Percentiles rank a stretch among this genome's conserved stretches.
phyloP scores from a whole-genome alignment of 2,888 invertebrate genomes.

The Plebejus anna region DNA sequence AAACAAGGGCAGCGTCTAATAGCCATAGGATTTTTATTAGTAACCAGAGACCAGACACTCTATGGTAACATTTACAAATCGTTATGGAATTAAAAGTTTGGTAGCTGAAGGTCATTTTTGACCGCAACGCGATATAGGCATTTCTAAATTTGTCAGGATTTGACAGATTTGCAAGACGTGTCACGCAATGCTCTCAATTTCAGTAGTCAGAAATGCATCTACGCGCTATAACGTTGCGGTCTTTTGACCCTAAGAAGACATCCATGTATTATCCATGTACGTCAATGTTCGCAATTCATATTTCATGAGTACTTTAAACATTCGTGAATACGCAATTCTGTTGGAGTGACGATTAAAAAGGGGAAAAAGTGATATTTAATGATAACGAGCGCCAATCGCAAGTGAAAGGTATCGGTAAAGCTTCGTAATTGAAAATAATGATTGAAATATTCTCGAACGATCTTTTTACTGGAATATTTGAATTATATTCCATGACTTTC shows the following conservation, averaged over 20 bases:
- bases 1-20: no score
- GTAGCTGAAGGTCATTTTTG: no score
- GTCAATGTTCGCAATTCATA: not conserved
- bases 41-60: no score
- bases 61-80: no score
- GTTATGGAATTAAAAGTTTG: no score
- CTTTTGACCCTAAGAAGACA: not conserved
- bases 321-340: constrained; percentile 10
- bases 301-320: not conserved
- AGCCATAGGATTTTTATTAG: no score
- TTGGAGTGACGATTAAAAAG: constrained; percentile 1
- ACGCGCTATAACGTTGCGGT: no score
- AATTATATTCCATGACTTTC: constrained; percentile 10
- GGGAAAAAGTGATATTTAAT: constrained; percentile 15
- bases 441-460: not conserved
- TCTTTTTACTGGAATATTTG: not conserved
- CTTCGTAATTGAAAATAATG: constrained; percentile 14
- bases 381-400: constrained; percentile 11
- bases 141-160: no score
- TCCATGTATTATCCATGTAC: not conserved
- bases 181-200: no score
- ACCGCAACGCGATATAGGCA: no score
- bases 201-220: no score
- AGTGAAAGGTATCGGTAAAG: constrained; percentile 1
- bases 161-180: no score